phyloP scores from a whole-genome alignment of 2,797 vertebrate genomes.

The Sparus aurata region DNA sequence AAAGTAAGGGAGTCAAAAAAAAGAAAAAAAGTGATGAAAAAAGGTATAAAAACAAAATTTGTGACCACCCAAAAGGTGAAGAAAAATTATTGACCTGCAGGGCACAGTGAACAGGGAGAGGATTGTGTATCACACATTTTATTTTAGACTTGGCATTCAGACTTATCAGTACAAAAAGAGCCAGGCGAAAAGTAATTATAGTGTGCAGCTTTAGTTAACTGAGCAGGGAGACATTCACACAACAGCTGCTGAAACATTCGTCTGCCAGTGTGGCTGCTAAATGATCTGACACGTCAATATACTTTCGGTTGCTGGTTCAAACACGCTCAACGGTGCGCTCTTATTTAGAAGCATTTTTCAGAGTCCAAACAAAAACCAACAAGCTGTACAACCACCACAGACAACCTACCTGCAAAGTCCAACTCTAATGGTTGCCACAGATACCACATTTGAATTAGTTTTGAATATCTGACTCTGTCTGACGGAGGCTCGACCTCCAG shows the following conservation, averaged over 20 bases:
- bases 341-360: not conserved
- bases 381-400: not conserved
- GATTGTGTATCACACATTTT: not conserved
- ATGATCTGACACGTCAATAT: not conserved
- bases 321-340: not conserved
- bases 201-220: not conserved
- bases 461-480: not conserved
- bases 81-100: not conserved
- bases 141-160: not conserved
- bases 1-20: not conserved
- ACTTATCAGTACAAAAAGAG: not conserved
- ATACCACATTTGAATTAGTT: conserved; percentile 17
- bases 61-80: not conserved
- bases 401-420: not conserved
- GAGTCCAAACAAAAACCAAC: conserved; percentile 12
- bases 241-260: conserved; percentile 15
- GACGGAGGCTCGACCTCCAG: not conserved
- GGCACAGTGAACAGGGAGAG: not conserved
- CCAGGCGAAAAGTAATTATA: not conserved
- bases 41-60: not conserved
- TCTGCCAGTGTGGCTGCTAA: conserved; percentile 7
- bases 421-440: not conserved
- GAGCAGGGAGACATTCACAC: conserved; percentile 6
- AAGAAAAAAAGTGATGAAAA: not conserved
- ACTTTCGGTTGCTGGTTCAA: conserved; percentile 28